Percentiles rank a stretch among this genome's conserved stretches.
Conservation (phyloP, 2,113 vertebrate genomes). For the Herpetotheres cachinnans region DNA sequence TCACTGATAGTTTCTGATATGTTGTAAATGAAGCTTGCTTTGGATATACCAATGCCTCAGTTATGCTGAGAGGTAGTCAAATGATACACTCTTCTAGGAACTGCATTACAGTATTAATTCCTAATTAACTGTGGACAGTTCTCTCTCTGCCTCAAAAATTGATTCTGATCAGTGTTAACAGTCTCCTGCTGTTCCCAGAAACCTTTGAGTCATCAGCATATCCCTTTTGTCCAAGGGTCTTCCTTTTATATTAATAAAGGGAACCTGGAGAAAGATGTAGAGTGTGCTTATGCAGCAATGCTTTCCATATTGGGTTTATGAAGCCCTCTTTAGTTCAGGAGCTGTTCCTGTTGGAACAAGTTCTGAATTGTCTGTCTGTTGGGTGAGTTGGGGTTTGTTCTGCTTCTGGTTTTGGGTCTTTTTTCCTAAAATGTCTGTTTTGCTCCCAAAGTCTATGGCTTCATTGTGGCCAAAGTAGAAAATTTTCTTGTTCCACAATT, state of each 20-base stretch:
- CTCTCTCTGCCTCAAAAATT: background rate
- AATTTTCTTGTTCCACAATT: background rate
- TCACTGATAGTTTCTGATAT: background rate
- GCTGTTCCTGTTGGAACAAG: background rate
- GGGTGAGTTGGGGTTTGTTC: rapidly evolving
- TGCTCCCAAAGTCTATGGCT: background rate
- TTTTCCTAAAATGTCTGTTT: background rate
- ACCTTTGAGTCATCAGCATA: background rate
- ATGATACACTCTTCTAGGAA: background rate
- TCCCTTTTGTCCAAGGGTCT: background rate
- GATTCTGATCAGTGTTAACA: background rate
- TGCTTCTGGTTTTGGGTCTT: background rate
- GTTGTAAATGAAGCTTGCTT: background rate
- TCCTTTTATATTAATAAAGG: background rate
- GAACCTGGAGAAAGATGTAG: background rate
- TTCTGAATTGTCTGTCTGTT: background rate
- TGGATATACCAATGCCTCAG: background rate
- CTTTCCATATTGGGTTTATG: background rate
- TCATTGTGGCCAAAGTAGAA: background rate
- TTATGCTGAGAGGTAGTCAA: background rate
- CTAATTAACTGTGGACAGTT: background rate
- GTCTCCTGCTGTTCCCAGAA: background rate
- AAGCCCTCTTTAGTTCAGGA: background rate
- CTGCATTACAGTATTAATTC: background rate
- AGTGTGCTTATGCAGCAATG: background rate